These are phyloP conservation scores for Seira sanloemensis DNA, from an alignment of 2,888 invertebrate genomes.

Conservation along the genomic window DNA sequence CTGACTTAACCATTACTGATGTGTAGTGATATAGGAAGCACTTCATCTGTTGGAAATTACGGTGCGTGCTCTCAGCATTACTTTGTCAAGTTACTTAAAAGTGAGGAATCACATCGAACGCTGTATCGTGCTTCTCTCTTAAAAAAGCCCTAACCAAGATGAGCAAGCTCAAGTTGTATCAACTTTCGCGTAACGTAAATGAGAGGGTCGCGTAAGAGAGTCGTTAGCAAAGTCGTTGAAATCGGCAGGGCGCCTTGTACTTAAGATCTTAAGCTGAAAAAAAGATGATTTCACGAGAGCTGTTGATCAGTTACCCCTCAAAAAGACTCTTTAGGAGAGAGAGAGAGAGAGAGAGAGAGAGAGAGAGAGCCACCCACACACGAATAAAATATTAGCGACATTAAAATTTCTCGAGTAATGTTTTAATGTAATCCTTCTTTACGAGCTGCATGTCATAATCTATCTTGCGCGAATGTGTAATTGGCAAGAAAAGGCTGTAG, in stretches of 20 bases:
- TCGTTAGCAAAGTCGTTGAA: background rate
- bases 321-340: background rate
- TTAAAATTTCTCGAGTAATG: background rate
- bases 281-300: background rate
- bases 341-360: no score
- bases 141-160: background rate
- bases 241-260: background rate
- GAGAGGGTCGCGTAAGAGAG: no score
- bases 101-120: background rate
- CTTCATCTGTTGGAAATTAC: background rate
- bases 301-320: constrained; percentile 32
- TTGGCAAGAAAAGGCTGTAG: background rate
- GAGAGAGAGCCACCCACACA: constrained; percentile 45
- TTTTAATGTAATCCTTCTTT: background rate
- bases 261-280: background rate
- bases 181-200: background rate
- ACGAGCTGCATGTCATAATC: background rate
- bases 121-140: background rate
- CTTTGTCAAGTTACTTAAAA: background rate
- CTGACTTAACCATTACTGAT: constrained; percentile 4
- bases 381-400: constrained; percentile 35
- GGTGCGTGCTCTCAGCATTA: background rate
- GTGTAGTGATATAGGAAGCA: background rate
- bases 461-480: background rate
- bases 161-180: background rate